Percentiles rank a stretch among this genome's conserved stretches.
Evolutionary conservation across 2,113 vertebrate genomes (phyloP).

Genomic region (Percina caprodes): DNA sequence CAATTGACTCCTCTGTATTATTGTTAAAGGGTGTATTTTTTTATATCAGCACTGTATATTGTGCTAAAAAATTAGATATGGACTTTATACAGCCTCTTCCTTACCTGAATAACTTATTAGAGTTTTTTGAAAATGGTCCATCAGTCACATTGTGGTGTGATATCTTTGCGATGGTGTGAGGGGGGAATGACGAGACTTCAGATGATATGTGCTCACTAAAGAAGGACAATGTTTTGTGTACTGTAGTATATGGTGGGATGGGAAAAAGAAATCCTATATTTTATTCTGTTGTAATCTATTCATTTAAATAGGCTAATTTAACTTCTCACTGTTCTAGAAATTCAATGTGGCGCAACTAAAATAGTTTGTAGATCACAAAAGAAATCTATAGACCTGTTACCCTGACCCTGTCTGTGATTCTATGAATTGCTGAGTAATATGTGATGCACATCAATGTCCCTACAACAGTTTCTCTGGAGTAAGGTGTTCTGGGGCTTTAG

Average conservation of each 20-base stretch:
- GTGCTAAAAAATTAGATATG: background rate
- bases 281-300: background rate
- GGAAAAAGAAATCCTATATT: constrained; percentile 8
- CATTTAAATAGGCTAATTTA: background rate
- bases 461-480: constrained; percentile 54
- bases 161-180: constrained; percentile 46
- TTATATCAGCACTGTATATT: background rate
- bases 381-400: constrained; percentile 16
- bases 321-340: background rate
- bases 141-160: constrained; percentile 51
- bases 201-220: constrained; percentile 30
- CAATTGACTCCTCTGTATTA: background rate
- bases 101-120: constrained; percentile 21
- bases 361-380: constrained; percentile 29
- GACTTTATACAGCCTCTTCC: background rate
- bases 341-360: constrained; percentile 11
- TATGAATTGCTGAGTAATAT: constrained; percentile 47
- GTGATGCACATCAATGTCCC: constrained; percentile 51
- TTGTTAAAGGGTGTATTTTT: background rate
- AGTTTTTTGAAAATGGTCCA: constrained; percentile 37
- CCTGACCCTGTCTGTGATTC: background rate
- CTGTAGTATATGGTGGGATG: constrained; percentile 13
- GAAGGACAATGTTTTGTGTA: constrained; percentile 17
- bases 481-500: constrained; percentile 71
- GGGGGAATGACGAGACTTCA: constrained; percentile 37